Conservation (phyloP, 1,140 invertebrate species). For the Andrena cerasifolii region DNA sequence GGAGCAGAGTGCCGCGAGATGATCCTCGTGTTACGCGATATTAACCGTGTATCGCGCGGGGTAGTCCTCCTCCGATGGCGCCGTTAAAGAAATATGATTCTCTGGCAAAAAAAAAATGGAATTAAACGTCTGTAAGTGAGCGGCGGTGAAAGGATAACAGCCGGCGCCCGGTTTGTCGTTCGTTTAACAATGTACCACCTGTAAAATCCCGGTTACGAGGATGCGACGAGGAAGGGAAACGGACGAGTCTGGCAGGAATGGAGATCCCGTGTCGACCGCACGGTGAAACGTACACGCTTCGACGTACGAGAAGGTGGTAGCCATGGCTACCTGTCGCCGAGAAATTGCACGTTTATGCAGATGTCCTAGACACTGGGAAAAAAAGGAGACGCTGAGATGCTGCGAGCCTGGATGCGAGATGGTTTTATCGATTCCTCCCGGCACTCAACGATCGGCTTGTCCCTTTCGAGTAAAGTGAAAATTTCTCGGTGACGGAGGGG, state of each 20-base stretch:
- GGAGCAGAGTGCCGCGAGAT: no score
- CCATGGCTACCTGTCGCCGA: slow-evolving; percentile 45
- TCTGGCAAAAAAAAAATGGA: not conserved
- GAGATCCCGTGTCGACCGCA: not conserved
- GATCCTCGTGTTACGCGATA: slow-evolving; percentile 5
- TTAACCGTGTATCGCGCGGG: not conserved
- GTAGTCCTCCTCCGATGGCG: not conserved
- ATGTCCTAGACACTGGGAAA: slow-evolving; percentile 13
- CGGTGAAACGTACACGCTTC: not conserved
- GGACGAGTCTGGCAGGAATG: slow-evolving; percentile 16
- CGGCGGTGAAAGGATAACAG: slow-evolving; percentile 14
- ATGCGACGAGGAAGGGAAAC: slow-evolving; percentile 15
- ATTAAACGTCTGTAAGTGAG: not conserved
- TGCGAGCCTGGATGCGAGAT: slow-evolving; percentile 7
- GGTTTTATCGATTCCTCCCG: slow-evolving; percentile 36
- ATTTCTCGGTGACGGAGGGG: not conserved
- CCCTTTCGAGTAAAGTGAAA: slow-evolving; percentile 6
- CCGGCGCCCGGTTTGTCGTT: not conserved
- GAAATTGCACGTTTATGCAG: slow-evolving; percentile 48
- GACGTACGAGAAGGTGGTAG: slow-evolving; percentile 21
- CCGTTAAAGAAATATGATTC: slow-evolving; percentile 19
- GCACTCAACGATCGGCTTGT: not conserved
- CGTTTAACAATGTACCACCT: slow-evolving; percentile 21
- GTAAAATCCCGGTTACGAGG: slow-evolving; percentile 35
- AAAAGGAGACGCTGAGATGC: slow-evolving; percentile 12